Conservation (phyloP, 2,797 vertebrate genomes). For the Sebastolobus alascanus region DNA sequence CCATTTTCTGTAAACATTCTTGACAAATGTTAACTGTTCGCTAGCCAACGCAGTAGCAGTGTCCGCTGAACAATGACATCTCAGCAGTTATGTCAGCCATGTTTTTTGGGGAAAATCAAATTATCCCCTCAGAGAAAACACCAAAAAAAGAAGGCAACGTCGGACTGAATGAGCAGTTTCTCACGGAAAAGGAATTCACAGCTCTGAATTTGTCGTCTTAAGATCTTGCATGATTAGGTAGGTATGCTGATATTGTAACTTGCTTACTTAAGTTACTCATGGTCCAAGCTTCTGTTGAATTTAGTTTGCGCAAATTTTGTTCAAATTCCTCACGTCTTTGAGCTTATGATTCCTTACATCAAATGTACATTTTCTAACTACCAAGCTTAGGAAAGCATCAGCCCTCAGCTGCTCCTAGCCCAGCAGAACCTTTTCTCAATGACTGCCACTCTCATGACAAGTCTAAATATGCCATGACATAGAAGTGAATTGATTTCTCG, state of each 20-base stretch:
- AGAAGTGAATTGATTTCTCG: slow-evolving; percentile 31
- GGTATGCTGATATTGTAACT: background rate
- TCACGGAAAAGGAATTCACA: background rate
- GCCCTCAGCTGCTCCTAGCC: background rate
- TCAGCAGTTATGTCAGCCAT: background rate
- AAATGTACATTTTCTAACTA: slow-evolving; percentile 8
- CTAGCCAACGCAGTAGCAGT: too few relatives aligned
- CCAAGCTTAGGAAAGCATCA: background rate
- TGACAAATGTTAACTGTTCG: background rate
- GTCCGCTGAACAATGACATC: too few relatives aligned
- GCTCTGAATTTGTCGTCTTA: background rate
- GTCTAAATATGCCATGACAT: background rate
- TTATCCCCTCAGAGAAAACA: background rate
- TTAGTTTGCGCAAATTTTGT: background rate
- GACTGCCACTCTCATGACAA: slow-evolving; percentile 12
- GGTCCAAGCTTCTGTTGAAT: background rate
- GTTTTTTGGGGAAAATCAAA: background rate
- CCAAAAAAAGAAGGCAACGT: background rate
- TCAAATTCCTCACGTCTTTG: background rate
- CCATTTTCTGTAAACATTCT: background rate
- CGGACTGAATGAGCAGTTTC: background rate
- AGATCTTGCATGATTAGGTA: background rate
- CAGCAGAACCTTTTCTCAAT: slow-evolving; percentile 6
- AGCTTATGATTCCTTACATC: background rate
- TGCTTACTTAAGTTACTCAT: background rate